Evolutionary conservation across 2,797 vertebrate genomes (phyloP), one percentile per base, ranked within the genome.

Genomic region (Threskiornis aethiopicus): DNA sequence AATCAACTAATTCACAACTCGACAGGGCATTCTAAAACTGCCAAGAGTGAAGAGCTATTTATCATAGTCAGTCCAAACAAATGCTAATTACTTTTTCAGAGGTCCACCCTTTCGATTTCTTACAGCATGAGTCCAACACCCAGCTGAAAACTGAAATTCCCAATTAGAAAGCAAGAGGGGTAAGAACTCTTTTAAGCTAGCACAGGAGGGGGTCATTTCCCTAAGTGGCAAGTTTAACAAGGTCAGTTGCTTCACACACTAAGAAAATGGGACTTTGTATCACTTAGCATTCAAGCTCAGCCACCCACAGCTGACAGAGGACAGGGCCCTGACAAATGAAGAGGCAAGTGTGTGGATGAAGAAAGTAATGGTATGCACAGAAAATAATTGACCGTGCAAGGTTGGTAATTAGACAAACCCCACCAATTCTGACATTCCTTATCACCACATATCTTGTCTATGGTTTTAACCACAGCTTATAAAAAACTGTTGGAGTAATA

Each of bases 51-150:
- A 86, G 62, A 88, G 83, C 87, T 82, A 91, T 87, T 96, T 91
- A 81, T 93, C 70, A 84, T 12, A 64, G 5, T 81, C 58, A 88
- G 73, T 47, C 84, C 93, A 86, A 97, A 94, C 65, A 97, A 94
- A 95, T 51, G 78, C 75, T 97, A 96, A 97, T 84, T 89, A 89
- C 89, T 70, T 94, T 84, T 89, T 72, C 89, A 95, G 79, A 80
- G 22, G 69, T 88, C 79, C 73, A 96, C 10, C 69, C 77, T 85
- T 90, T 73, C 79, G 55, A 44, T 94, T 84, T 93, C 90, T 87
- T 97, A 52, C 73, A 91, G 87, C 41, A 6, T 39, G 87, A 95
- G 51, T 72, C 67, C 90, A 76, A 49, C 37, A 4, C 78, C 82
- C 87, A 88, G 55, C 86, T 84, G 92, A 93, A 97, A 94, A 96